Conservation (phyloP, 2,888 invertebrate genomes). For the Laspeyria flexula region DNA sequence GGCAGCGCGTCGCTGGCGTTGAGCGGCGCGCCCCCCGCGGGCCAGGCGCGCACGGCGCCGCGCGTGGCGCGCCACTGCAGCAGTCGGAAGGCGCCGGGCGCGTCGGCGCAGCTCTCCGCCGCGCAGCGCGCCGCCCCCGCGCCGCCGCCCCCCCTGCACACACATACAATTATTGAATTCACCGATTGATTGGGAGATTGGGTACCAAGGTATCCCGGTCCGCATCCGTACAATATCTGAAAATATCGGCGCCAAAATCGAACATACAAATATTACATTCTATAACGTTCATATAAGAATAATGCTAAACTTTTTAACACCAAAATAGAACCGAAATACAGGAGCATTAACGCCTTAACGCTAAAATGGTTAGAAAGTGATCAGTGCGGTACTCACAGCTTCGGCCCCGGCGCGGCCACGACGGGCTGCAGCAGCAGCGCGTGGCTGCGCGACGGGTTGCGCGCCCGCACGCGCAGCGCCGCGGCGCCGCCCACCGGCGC, state of each 20-base stretch:
- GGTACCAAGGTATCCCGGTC: too few relatives aligned
- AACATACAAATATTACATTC: too few relatives aligned
- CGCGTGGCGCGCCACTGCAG: slow-evolving; percentile 54
- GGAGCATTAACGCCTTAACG: too few relatives aligned
- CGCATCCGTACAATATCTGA: too few relatives aligned
- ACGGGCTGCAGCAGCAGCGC: slow-evolving; percentile 89
- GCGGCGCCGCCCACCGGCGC: slow-evolving; percentile 76
- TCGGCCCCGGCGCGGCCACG: slow-evolving; percentile 25
- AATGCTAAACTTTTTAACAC: too few relatives aligned
- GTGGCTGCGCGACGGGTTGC: slow-evolving; percentile 90
- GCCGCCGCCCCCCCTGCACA: slow-evolving; percentile 8
- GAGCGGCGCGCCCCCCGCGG: slow-evolving; percentile 5
- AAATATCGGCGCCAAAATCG: too few relatives aligned
- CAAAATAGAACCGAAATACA: too few relatives aligned
- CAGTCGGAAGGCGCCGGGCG: slow-evolving; percentile 54
- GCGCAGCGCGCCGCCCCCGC: slow-evolving; percentile 16
- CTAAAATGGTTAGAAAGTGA: too few relatives aligned
- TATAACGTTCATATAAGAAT: too few relatives aligned
- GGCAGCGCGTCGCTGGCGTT: slow-evolving; percentile 34
- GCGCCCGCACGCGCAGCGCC: slow-evolving; percentile 88
- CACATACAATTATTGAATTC: too few relatives aligned
- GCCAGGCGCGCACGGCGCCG: slow-evolving; percentile 23
- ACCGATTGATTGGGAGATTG: too few relatives aligned
- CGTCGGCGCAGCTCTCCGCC: slow-evolving; percentile 44
- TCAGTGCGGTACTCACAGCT: slow-evolving; percentile 26